Evolutionary conservation across 2,797 vertebrate genomes (phyloP).

Genomic region (Loriculus beryllinus): DNA sequence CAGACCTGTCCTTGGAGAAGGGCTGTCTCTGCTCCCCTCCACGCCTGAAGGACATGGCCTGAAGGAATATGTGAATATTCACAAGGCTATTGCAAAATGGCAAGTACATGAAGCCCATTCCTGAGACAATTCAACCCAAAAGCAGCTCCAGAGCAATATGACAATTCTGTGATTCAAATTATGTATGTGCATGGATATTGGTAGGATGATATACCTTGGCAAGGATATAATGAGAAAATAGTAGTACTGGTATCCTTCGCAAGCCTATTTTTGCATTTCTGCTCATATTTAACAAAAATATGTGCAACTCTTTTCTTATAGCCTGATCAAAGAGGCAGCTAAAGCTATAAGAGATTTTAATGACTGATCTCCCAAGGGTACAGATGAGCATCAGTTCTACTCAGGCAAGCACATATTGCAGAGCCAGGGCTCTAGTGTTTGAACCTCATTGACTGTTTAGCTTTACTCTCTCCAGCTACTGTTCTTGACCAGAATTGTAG

Average conservation of each 20-base stretch:
- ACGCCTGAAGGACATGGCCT: background rate
- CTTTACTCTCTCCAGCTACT: background rate
- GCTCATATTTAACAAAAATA: background rate
- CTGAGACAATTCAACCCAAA: background rate
- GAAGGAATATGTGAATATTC: background rate
- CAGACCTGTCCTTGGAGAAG: background rate
- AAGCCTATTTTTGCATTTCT: background rate
- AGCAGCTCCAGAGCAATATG: background rate
- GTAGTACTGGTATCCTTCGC: background rate
- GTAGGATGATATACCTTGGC: background rate
- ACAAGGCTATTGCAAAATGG: background rate
- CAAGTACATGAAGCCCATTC: background rate
- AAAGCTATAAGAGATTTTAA: background rate
- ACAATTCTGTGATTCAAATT: background rate
- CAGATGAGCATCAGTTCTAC: background rate
- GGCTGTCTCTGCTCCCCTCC: accelerated
- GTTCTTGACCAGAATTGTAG: background rate
- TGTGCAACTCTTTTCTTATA: background rate
- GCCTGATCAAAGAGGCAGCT: background rate
- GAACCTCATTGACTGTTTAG: background rate
- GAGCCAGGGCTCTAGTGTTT: background rate
- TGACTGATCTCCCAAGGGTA: background rate
- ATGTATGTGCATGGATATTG: background rate
- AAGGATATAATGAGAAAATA: background rate
- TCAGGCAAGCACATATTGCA: background rate